Evolutionary conservation across 2,113 vertebrate species (phyloP).

Genomic region (Etheostoma spectabile): DNA sequence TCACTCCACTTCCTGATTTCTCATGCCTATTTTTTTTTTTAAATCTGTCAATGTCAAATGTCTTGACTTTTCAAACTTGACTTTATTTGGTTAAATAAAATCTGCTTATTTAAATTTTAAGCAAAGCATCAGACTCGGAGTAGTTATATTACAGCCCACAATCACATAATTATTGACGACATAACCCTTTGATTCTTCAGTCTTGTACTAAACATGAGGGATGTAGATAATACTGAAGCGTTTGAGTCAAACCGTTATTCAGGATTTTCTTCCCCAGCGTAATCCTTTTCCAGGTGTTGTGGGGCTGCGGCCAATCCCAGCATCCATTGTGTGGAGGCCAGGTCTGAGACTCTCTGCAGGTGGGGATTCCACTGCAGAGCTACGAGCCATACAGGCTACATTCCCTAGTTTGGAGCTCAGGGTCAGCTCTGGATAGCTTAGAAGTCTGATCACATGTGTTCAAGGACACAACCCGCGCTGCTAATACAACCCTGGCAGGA

Average conservation of each 20-base stretch:
- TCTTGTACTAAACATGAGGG: neutral
- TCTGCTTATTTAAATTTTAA: too few relatives aligned
- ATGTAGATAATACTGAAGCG: neutral
- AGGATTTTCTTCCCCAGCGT: slow-evolving; percentile 14
- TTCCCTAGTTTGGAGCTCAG: slow-evolving; percentile 8
- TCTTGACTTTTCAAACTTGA: too few relatives aligned
- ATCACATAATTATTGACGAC: neutral
- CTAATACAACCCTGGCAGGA: neutral
- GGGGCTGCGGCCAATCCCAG: slow-evolving; percentile 11
- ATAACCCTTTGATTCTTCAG: neutral
- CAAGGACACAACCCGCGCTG: neutral
- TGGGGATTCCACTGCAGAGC: slow-evolving; percentile 4
- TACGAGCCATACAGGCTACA: neutral
- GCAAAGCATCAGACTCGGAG: too few relatives aligned
- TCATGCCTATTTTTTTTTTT: too few relatives aligned
- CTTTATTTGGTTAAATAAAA: too few relatives aligned
- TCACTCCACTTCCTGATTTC: too few relatives aligned
- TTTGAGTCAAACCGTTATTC: neutral
- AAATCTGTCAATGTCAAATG: too few relatives aligned
- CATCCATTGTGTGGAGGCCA: slow-evolving; percentile 27
- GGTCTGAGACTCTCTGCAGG: slow-evolving; percentile 12
- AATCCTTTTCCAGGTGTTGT: slow-evolving; percentile 3
- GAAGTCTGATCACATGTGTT: slow-evolving; percentile 4
- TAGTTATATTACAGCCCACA: neutral
- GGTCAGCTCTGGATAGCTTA: slow-evolving; percentile 14